Conservation (phyloP, 2,888 invertebrate species). For the Eupithecia exiguata region DNA sequence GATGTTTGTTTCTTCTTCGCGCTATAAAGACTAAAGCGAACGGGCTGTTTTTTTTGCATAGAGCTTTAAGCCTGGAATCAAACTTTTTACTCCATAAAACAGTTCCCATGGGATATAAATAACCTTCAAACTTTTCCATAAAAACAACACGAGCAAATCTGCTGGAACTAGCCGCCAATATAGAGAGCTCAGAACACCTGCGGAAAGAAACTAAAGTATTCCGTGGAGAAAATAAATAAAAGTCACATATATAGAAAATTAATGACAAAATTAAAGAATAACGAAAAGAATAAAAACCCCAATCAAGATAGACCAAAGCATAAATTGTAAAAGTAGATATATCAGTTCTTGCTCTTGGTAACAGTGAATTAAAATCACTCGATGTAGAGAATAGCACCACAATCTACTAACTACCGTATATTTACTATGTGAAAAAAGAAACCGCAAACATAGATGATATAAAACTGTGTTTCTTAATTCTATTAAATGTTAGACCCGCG, state of each 20-base stretch:
- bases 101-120: too few species aligned
- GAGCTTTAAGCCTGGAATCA: too few species aligned
- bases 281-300: background rate
- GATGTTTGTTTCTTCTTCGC: too few species aligned
- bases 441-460: background rate
- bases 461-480: background rate
- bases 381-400: background rate
- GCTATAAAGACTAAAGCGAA: too few species aligned
- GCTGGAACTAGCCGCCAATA: too few species aligned
- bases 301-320: background rate
- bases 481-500: background rate
- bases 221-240: constrained; percentile 4
- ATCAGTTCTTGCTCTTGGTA: background rate
- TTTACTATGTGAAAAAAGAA: background rate
- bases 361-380: background rate
- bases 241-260: background rate
- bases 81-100: too few species aligned
- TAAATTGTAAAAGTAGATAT: background rate
- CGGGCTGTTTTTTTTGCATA: too few species aligned
- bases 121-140: too few species aligned
- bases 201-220: background rate
- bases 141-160: too few species aligned
- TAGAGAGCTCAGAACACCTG: background rate
- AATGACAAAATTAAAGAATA: background rate
- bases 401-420: background rate